Base-by-base conservation (phyloP, 2,888 invertebrate genomes). In the Idaea dimidiata region DNA sequence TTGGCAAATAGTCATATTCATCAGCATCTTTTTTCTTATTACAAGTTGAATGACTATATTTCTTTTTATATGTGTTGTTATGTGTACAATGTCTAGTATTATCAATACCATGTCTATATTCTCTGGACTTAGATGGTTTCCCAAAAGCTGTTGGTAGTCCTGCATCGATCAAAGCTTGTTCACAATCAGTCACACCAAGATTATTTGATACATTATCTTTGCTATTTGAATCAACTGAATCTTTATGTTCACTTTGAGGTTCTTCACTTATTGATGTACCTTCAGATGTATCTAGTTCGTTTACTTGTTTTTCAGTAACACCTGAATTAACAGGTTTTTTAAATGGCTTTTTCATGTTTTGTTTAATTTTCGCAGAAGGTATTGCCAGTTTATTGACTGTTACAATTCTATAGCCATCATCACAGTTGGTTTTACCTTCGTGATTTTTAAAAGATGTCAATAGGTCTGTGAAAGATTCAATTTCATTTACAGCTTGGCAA, bases 131-230 rank as follows among this genome's bases (percentile, higher is more conserved):
- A 57, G 69, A 67, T 62, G 14, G 14, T 43, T 71, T 77, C 6
- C 71, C 68, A 75, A 85, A 85, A 62, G 76, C 65, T 59, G 68
- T 74, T 62, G 86, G 87, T 17, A 83, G 73, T 6, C 80, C 81
- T 65, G 79, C 79, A 58, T 71, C 65, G 59, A 62, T 32, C 59
- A 81, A 71, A 61, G 72, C 73, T 63, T 75, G 67, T 59, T 58
- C 57, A 54, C 58, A 57, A 14, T 64, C 31, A 64, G 68, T 61
- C 43, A 43, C 43, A 43, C 43, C 43, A 43, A 10, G 10, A 14
- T 43, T 43, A 43, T 10, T 10, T 43, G 10, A 43, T 43, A 0
- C 14, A 43, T 24, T 3, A 24, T 43, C 14, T 43, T 43, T 43
- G 43, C 14, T 14, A 43, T 14, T 43, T 43, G 43, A 43, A 55